Base-by-base conservation (phyloP, 35 echinoderm and acorn worm species). In the Strongylocentrotus purpuratus region DNA sequence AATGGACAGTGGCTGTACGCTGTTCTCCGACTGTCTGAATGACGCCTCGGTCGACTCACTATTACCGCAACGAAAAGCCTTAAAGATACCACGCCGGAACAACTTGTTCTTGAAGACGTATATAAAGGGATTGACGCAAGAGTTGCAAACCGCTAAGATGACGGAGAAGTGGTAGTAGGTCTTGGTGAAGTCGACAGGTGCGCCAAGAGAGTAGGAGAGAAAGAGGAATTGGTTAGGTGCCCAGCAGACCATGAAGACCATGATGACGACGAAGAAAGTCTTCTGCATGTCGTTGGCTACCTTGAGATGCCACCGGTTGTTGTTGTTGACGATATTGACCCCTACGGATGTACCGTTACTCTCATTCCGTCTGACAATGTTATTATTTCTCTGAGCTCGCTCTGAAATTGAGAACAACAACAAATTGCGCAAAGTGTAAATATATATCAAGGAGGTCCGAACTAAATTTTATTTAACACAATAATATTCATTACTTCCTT, bases 91-190 rank as follows among this genome's bases (percentile, higher is more conserved):
- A 13, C 85, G 45, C 12, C 95, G 32, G 61, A 97, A 97, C 58
- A n/a, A 28, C 47, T 96, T 94, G 88, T 97, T 94, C 88, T 97
- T 96, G 86, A 94, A 95, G 9, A 86, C 92, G 85, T 97, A 97
- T 50, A 97, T 97, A 55, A 97, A 95, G 31, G 97, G 97, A 58
- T 97, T 97, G 48, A 95, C 94, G 87, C 95, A 96, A 12, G 90
- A 96, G 32, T 97, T 97, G 33, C 92, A 94, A 13, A 96, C 45
- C 31, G 97, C 97, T 0, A 97, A n/a, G 61, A 97, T 95, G 87
- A 97, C 97, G 4, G 97, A 94, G 31, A 96, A 47, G 61, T 97
- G 97, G 47, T 96, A 96, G 25, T 94, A 96, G 31, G 33, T 58
- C 17, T 58, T 86, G 18, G 50, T 71, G 87, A 97, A 97, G 85